Evolutionary conservation across 2,888 invertebrate genomes (phyloP).

Genomic region (Dolomedes plantarius): DNA sequence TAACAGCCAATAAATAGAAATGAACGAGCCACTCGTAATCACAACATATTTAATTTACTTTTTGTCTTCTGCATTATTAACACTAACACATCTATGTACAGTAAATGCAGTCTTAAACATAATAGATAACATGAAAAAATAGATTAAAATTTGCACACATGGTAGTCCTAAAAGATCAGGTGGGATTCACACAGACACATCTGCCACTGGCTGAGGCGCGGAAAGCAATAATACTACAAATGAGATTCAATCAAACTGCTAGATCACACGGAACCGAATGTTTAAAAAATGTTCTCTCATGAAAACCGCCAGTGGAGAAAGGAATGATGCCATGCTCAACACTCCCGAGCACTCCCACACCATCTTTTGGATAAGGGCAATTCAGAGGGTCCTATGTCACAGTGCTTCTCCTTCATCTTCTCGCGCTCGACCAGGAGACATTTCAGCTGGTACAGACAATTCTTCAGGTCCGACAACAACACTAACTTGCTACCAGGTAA

Average conservation of each 20-base stretch:
- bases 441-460: slow-evolving; percentile 56
- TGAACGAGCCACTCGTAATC: slow-evolving; percentile 30
- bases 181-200: slow-evolving; percentile 58
- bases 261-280: slow-evolving; percentile 39
- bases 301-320: slow-evolving; percentile 43
- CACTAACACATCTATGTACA: slow-evolving; percentile 71
- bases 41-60: slow-evolving; percentile 69
- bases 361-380: slow-evolving; percentile 57
- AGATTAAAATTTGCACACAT: slow-evolving; percentile 71
- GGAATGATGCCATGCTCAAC: slow-evolving; percentile 63
- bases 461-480: slow-evolving; percentile 46
- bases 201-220: slow-evolving; percentile 44
- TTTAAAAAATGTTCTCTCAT: slow-evolving; percentile 20
- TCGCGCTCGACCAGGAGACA: slow-evolving; percentile 48
- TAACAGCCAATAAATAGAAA: no score
- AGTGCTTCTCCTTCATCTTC: slow-evolving; percentile 48
- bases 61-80: slow-evolving; percentile 55
- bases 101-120: slow-evolving; percentile 66
- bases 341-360: slow-evolving; percentile 58
- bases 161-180: slow-evolving; percentile 61
- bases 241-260: slow-evolving; percentile 65
- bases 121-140: slow-evolving; percentile 69
- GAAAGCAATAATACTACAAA: slow-evolving; percentile 30
- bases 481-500: slow-evolving; percentile 61
- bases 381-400: slow-evolving; percentile 48